Conservation (phyloP, 2,888 invertebrate genomes). For the Azorinus chamasolen region DNA sequence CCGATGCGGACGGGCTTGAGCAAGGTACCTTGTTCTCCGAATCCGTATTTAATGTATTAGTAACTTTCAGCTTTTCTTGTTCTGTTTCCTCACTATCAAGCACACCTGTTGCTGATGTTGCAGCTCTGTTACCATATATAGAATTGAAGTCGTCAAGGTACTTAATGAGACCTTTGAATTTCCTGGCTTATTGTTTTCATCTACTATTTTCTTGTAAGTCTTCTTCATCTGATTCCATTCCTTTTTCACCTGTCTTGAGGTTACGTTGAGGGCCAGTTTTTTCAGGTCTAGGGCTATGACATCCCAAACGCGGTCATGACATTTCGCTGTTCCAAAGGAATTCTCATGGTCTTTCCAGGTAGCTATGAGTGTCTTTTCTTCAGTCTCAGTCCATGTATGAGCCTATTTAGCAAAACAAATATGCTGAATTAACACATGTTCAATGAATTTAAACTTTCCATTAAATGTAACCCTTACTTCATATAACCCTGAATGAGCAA, state of each 20-base stretch:
- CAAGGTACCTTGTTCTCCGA: too few relatives aligned
- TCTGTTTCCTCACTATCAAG: background rate
- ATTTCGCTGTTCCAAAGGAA: background rate
- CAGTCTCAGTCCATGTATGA: background rate
- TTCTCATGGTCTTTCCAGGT: background rate
- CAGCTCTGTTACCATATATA: background rate
- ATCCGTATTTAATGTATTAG: too few relatives aligned
- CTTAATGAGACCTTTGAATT: background rate
- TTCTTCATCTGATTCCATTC: background rate
- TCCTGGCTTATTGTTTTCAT: background rate
- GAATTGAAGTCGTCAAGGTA: background rate
- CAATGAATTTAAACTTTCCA: too few relatives aligned
- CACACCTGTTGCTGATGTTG: background rate
- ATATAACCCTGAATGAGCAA: too few relatives aligned
- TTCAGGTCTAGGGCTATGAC: background rate
- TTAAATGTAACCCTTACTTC: too few relatives aligned
- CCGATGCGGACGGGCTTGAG: too few relatives aligned
- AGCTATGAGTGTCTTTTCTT: background rate
- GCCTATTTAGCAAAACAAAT: background rate
- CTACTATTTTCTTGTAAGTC: background rate
- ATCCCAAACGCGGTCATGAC: background rate
- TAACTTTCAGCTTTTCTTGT: too few relatives aligned
- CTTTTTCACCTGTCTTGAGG: background rate
- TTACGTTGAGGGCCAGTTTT: background rate
- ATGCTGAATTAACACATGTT: too few relatives aligned